Evolutionary conservation across 2,113 vertebrate species (phyloP).

Genomic region (Lethenteron camtschaticum): DNA sequence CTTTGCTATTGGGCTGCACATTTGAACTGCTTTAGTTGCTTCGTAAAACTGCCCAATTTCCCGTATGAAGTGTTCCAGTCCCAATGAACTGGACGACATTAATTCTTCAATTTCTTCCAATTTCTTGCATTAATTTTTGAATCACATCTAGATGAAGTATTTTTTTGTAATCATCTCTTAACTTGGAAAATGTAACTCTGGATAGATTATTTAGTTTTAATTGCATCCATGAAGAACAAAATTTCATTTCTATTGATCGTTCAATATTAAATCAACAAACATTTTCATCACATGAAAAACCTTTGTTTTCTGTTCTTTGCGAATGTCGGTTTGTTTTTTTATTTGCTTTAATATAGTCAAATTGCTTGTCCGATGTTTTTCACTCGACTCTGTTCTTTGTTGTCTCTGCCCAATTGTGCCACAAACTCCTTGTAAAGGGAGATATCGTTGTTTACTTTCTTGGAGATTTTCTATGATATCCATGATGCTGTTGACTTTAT

Average conservation of each 20-base stretch:
- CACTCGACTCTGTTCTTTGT: neutral
- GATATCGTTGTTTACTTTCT: too few relatives aligned
- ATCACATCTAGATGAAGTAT: neutral
- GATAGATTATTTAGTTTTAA: neutral
- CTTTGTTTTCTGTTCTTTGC: neutral
- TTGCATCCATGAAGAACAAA: neutral
- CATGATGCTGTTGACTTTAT: too few relatives aligned
- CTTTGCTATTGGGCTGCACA: neutral
- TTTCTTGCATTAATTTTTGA: slow-evolving; percentile 4
- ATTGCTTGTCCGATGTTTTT: neutral
- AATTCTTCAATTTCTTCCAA: neutral
- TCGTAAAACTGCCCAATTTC: slow-evolving; percentile 49
- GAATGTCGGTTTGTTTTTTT: neutral
- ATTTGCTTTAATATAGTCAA: neutral
- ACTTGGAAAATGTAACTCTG: neutral
- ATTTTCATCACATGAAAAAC: neutral
- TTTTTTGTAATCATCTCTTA: slow-evolving; percentile 1
- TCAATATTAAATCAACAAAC: neutral
- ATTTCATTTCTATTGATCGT: neutral
- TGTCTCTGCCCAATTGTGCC: too few relatives aligned
- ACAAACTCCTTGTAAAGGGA: too few relatives aligned
- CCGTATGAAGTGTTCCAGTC: slow-evolving; percentile 26
- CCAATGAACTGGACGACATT: slow-evolving; percentile 3
- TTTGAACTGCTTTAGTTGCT: slow-evolving; percentile 16
- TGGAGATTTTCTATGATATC: too few relatives aligned